These are phyloP conservation scores for Aphelinus certus DNA, from an alignment of 1,140 invertebrate species.

Conservation along the genomic window DNA sequence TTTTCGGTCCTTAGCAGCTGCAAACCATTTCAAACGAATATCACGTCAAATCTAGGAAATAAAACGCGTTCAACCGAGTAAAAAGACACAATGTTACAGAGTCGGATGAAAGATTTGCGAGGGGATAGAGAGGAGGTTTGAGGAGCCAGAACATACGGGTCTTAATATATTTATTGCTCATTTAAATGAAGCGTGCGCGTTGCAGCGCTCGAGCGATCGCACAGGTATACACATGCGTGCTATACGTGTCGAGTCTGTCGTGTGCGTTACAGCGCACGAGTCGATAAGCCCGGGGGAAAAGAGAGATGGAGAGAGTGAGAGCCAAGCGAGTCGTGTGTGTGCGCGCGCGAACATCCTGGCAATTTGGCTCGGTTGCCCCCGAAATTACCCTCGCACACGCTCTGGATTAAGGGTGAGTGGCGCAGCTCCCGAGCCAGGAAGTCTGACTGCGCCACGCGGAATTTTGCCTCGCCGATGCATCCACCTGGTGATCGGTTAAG, in stretches of 20 bases:
- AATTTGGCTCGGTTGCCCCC: slow-evolving; percentile 31
- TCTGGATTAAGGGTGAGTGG: slow-evolving; percentile 32
- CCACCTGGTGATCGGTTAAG: not conserved
- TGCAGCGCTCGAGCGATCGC: not conserved
- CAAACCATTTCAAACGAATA: too few relatives aligned
- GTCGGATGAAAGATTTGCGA: not conserved
- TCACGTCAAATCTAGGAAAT: too few relatives aligned
- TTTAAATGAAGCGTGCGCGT: slow-evolving; percentile 29
- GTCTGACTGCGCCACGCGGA: too few relatives aligned
- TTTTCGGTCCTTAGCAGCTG: too few relatives aligned
- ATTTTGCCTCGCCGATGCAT: slow-evolving; percentile 1
- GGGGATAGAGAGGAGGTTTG: not conserved
- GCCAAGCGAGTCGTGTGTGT: not conserved
- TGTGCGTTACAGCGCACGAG: not conserved
- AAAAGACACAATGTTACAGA: not conserved
- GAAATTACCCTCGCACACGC: slow-evolving; percentile 36
- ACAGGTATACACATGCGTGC: slow-evolving; percentile 19
- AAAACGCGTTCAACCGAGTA: too few relatives aligned
- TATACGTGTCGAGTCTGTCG: slow-evolving; percentile 4
- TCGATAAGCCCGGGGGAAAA: not conserved
- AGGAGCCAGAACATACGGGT: slow-evolving; percentile 17
- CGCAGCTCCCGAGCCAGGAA: not conserved
- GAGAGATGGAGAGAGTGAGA: not conserved
- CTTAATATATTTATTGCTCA: slow-evolving; percentile 44
- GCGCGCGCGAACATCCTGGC: slow-evolving; percentile 32